Percentiles rank a stretch among this genome's conserved stretches.
Evolutionary conservation across 2,113 vertebrate species (phyloP).

Genomic region (Melierax canorus): DNA sequence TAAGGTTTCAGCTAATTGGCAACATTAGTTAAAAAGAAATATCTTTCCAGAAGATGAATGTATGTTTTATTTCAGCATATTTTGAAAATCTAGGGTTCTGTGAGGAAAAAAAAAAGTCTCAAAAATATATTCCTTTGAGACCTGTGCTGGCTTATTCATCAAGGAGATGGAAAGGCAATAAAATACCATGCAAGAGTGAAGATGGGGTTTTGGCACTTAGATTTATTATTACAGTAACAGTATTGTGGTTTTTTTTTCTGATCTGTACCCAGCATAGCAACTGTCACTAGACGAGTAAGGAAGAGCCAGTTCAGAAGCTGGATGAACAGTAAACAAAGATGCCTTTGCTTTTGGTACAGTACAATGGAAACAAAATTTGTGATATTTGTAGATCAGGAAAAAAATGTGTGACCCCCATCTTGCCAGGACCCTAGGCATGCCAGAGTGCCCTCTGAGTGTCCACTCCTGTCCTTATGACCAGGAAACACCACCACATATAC

Average conservation of each 20-base stretch:
- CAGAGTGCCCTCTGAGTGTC: neutral
- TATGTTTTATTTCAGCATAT: neutral
- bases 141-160: neutral
- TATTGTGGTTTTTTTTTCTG: neutral
- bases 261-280: neutral
- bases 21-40: neutral
- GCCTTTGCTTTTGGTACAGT: neutral
- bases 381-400: neutral
- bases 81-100: neutral
- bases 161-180: neutral
- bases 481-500: neutral
- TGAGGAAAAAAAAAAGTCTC: neutral
- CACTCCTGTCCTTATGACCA: neutral
- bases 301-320: neutral
- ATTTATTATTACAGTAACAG: neutral
- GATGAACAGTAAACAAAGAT: neutral
- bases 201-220: neutral
- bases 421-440: neutral
- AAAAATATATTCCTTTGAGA: neutral
- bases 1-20: neutral
- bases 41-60: neutral
- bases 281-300: neutral
- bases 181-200: neutral
- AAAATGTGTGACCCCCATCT: neutral
- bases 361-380: neutral